Conservation (phyloP, 2,797 vertebrate species). For the Halcyon leucocephala region DNA sequence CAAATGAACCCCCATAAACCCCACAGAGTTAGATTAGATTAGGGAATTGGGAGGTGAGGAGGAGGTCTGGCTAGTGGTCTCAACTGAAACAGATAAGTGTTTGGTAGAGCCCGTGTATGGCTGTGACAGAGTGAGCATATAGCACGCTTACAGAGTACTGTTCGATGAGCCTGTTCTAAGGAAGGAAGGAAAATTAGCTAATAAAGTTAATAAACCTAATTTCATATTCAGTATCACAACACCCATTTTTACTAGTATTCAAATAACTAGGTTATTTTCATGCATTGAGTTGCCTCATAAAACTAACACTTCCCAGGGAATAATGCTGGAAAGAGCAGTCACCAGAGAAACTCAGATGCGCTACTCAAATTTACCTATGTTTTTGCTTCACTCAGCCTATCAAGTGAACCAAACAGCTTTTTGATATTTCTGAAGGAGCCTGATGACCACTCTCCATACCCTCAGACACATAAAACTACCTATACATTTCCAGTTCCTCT, state of each 20-base stretch:
- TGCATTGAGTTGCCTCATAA: background rate
- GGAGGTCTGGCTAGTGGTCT: slow-evolving; percentile 74
- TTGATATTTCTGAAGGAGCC: background rate
- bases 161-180: background rate
- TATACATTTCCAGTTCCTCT: background rate
- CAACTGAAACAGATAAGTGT: slow-evolving; percentile 57
- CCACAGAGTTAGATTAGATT: slow-evolving; percentile 83
- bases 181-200: background rate
- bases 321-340: background rate
- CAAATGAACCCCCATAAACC: slow-evolving; percentile 79
- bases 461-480: background rate
- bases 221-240: background rate
- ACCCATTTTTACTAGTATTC: background rate
- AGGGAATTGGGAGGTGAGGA: slow-evolving; percentile 84
- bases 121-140: slow-evolving; percentile 27
- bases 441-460: background rate
- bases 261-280: background rate
- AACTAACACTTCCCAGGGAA: background rate
- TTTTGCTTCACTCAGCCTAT: background rate
- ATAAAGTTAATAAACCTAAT: background rate
- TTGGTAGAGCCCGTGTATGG: slow-evolving; percentile 38
- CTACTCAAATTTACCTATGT: background rate
- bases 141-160: background rate
- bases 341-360: background rate
- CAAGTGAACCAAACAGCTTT: background rate